These are phyloP conservation scores for Haliclona indistincta DNA, from an alignment of 37 sponge, comb jelly and placozoan genomes.

Conservation along the genomic window DNA sequence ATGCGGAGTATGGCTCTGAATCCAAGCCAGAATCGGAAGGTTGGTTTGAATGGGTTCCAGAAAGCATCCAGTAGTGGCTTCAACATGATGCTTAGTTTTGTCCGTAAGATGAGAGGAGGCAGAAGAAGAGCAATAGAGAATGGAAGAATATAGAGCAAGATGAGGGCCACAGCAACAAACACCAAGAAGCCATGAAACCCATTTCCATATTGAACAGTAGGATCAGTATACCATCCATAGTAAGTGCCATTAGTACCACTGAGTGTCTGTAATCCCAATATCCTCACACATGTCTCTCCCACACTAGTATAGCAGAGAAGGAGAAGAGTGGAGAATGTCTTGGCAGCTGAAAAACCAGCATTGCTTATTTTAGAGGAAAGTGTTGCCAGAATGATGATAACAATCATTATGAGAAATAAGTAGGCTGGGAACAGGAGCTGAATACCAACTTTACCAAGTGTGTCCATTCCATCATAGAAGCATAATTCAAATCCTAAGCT, in stretches of 20 bases:
- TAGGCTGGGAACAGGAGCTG: too few relatives aligned
- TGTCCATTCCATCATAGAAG: too few relatives aligned
- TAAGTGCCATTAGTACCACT: background rate
- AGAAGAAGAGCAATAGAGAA: slow-evolving; percentile 30
- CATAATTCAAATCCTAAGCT: too few relatives aligned
- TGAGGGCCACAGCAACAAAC: slow-evolving; percentile 14
- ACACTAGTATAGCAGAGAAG: slow-evolving; percentile 38
- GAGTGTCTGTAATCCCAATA: background rate
- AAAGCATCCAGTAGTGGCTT: slow-evolving; percentile 54
- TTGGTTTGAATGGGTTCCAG: slow-evolving; percentile 43
- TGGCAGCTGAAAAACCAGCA: slow-evolving; percentile 19
- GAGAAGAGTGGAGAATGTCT: slow-evolving; percentile 45
- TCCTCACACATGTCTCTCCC: slow-evolving; percentile 14
- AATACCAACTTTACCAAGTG: too few relatives aligned
- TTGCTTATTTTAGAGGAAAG: background rate
- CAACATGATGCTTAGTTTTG: background rate
- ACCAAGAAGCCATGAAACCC: slow-evolving; percentile 24
- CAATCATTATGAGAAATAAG: too few relatives aligned
- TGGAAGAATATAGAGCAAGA: slow-evolving; percentile 24
- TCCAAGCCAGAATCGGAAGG: slow-evolving; percentile 60
- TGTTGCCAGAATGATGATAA: slow-evolving; percentile 22
- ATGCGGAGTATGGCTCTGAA: slow-evolving; percentile 42
- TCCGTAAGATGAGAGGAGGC: slow-evolving; percentile 3
- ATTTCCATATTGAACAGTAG: slow-evolving; percentile 21
- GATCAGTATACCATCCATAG: slow-evolving; percentile 38